Evolutionary conservation across 2,888 invertebrate genomes (phyloP), one percentile per base, ranked within the genome.

Genomic region (Chymomyza fuscimana): DNA sequence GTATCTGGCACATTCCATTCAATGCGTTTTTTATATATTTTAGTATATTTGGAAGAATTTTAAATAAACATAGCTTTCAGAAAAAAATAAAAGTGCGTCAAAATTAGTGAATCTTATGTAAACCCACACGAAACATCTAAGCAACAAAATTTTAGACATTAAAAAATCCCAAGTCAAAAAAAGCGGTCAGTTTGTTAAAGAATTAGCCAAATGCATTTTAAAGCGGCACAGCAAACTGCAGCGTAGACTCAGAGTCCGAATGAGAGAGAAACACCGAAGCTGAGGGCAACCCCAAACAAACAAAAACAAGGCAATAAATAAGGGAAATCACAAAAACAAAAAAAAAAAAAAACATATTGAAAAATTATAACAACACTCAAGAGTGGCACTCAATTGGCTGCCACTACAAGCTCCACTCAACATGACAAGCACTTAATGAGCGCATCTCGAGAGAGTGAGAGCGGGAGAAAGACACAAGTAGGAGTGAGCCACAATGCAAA

Each of bases 391-490:
- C 83, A 81, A 79, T 86, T 74, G 77, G 73, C 69, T 72, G 73
- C 65, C 63, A 62, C 69, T 19, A 73, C 74, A 79, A 82, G 78
- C 74, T 32, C 32, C 78, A 79, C 88, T 81, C 87, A 77, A 75
- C 72, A 67, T 75, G 80, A 87, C 86, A 85, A 78, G 70, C 88
- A 85, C 88, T 88, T 86, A 85, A 86, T 88, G 88, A 86, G 80
- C 70, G 36, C 12, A 62, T 51, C 46, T 32, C 19, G 63, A 40
- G 51, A 60, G 60, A 4, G 6, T 4, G 15, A 19, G 67, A 5
- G 10, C 0, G 2, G 16, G 46, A 50, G 52, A 32, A n/a, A 36
- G 61, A 19, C 63, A 46, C 7, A 68, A 52, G 51, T 61, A 68
- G 58, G 61, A 32, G n/a, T 40, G 7, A 12, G 29, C 59, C 16